These are phyloP conservation scores for Zaprionus obscuricornis DNA, from an alignment of 2,888 invertebrate species.

Conservation along the genomic window DNA sequence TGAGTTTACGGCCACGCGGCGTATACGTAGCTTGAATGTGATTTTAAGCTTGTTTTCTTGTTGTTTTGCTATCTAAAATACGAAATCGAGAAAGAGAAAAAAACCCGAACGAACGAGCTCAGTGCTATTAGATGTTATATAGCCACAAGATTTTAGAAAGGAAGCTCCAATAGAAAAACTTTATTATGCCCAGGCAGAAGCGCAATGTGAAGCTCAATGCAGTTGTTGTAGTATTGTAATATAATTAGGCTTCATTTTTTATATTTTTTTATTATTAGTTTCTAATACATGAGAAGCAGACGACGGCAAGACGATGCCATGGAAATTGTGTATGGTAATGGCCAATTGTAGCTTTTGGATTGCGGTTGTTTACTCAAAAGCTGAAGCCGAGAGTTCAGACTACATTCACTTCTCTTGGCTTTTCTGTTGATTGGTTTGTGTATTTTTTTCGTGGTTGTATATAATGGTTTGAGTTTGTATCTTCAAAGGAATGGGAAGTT, in stretches of 20 bases:
- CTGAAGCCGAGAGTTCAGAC: too few species aligned
- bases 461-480: too few species aligned
- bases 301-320: neutral
- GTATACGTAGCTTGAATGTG: conserved; percentile 75
- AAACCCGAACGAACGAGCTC: conserved; percentile 39
- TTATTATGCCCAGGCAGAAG: conserved; percentile 23
- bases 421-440: too few species aligned
- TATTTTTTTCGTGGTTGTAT: too few species aligned
- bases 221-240: conserved; percentile 21
- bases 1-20: conserved; percentile 45
- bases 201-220: conserved; percentile 3
- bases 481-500: too few species aligned
- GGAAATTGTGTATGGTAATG: conserved; percentile 42
- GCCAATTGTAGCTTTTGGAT: conserved; percentile 32
- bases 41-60: conserved; percentile 39
- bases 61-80: conserved; percentile 51
- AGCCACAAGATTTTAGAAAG: conserved; percentile 61
- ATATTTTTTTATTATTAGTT: conserved; percentile 48
- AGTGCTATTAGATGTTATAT: conserved; percentile 42
- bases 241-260: conserved; percentile 60
- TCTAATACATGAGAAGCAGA: conserved; percentile 16
- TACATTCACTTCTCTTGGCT: too few species aligned
- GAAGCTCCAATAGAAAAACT: conserved; percentile 47
- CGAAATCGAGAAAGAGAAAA: conserved; percentile 42
- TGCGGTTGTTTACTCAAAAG: neutral